phyloP scores from a whole-genome alignment of 2,888 invertebrate genomes.

The Sesamia inferens region DNA sequence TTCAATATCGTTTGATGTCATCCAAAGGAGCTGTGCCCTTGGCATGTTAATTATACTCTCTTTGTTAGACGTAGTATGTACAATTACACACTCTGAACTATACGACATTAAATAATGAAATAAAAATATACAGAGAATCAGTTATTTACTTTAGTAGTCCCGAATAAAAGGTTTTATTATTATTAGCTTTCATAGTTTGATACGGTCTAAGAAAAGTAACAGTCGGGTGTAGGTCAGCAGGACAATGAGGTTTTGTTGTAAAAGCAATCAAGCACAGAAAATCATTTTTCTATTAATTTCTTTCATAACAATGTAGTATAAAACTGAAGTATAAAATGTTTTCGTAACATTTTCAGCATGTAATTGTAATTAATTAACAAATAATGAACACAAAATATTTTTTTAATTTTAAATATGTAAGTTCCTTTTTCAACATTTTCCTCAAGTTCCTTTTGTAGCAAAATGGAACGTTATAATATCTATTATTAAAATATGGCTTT shows the following conservation, averaged over 20 bases:
- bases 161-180: background rate
- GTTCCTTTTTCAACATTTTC: background rate
- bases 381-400: background rate
- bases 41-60: too few relatives aligned
- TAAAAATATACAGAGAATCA: background rate
- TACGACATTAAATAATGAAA: background rate
- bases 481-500: too few relatives aligned
- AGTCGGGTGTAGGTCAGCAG: background rate
- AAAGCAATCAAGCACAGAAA: background rate
- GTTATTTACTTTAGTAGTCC: background rate
- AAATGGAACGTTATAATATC: background rate
- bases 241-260: background rate
- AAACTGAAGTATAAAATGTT: slow-evolving; percentile 35
- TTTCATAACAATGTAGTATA: slow-evolving; percentile 20
- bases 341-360: slow-evolving; percentile 69
- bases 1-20: too few relatives aligned
- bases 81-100: background rate
- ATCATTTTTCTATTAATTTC: background rate
- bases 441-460: background rate
- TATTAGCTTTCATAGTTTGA: background rate
- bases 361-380: slow-evolving; percentile 70
- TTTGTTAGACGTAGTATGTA: background rate
- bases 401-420: background rate
- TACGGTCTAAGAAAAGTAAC: background rate
- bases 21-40: too few relatives aligned